Evolutionary conservation across 2,888 invertebrate genomes (phyloP).

Genomic region (Ectropis crepuscularia): DNA sequence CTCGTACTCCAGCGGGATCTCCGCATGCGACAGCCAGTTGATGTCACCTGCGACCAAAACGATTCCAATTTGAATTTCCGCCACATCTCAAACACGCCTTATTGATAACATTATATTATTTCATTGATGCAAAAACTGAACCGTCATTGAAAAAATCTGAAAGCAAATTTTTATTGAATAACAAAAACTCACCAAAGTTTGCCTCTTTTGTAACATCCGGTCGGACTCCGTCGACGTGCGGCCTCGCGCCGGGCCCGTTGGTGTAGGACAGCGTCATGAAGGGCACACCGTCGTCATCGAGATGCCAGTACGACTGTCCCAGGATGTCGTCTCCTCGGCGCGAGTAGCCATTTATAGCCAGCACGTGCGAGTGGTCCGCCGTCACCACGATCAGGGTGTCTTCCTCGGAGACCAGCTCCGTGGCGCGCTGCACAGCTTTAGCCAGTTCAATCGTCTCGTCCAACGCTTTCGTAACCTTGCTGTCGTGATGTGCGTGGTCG

Average conservation of each 20-base stretch:
- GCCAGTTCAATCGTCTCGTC: constrained; percentile 88
- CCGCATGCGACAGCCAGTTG: constrained; percentile 63
- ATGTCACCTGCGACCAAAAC: constrained; percentile 43
- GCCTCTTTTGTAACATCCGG: constrained; percentile 75
- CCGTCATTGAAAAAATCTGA: background rate
- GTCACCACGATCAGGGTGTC: constrained; percentile 93
- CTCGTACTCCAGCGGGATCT: constrained; percentile 84
- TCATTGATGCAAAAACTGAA: background rate
- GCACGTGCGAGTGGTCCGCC: constrained; percentile 90
- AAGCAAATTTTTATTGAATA: too few species aligned
- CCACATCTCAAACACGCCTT: too few species aligned
- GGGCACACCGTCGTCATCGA: constrained; percentile 77
- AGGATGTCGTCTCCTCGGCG: constrained; percentile 74
- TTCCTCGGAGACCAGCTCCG: constrained; percentile 66
- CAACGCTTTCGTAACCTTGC: constrained; percentile 83
- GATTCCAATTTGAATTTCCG: background rate
- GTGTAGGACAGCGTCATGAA: constrained; percentile 87
- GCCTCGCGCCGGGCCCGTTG: constrained; percentile 86
- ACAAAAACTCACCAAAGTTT: constrained; percentile 51
- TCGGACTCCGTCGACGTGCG: constrained; percentile 52
- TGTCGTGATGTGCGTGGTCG: constrained; percentile 88
- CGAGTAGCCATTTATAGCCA: constrained; percentile 88
- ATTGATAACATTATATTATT: background rate
- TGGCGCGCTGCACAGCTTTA: constrained; percentile 82
- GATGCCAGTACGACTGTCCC: constrained; percentile 64